Conservation (phyloP, 2,888 invertebrate genomes). For the Epinotia demarniana region DNA sequence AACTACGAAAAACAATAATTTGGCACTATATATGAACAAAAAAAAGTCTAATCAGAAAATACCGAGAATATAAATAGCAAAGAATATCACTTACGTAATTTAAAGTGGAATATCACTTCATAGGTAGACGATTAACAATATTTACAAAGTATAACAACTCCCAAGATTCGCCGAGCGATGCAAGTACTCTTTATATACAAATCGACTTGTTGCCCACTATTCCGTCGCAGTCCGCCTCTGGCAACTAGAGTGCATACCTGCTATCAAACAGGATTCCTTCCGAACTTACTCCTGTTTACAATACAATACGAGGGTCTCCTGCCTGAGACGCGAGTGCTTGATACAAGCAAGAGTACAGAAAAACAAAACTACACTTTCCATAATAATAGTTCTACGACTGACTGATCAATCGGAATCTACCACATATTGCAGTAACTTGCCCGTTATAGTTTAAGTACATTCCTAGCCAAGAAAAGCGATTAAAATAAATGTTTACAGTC, state of each 20-base stretch:
- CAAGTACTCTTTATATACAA: slow-evolving; percentile 50
- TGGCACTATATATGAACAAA: slow-evolving; percentile 72
- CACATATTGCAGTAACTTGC: slow-evolving; percentile 43
- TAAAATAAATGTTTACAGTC: slow-evolving; percentile 37
- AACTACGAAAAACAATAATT: slow-evolving; percentile 66
- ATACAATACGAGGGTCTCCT: slow-evolving; percentile 2
- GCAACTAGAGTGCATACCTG: slow-evolving; percentile 1
- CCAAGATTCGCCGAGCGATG: slow-evolving; percentile 60
- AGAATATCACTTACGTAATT: slow-evolving; percentile 65
- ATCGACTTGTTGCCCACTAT: slow-evolving; percentile 28
- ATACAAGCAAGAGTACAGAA: slow-evolving; percentile 50
- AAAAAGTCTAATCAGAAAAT: slow-evolving; percentile 63
- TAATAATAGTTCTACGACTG: slow-evolving; percentile 49
- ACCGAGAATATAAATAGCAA: slow-evolving; percentile 65
- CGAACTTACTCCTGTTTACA: not conserved
- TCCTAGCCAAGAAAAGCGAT: slow-evolving; percentile 50
- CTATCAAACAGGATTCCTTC: slow-evolving; percentile 18
- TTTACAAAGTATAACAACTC: slow-evolving; percentile 77
- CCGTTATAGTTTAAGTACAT: slow-evolving; percentile 53
- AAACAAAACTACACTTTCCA: slow-evolving; percentile 46
- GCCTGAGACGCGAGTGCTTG: slow-evolving; percentile 48
- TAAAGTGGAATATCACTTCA: slow-evolving; percentile 71
- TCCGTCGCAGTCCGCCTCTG: slow-evolving; percentile 6
- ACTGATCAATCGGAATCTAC: slow-evolving; percentile 44
- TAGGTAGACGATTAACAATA: slow-evolving; percentile 70